These are phyloP conservation scores for Drosophila prosaltans DNA, from an alignment of 1,140 invertebrate genomes.

Conservation along the genomic window DNA sequence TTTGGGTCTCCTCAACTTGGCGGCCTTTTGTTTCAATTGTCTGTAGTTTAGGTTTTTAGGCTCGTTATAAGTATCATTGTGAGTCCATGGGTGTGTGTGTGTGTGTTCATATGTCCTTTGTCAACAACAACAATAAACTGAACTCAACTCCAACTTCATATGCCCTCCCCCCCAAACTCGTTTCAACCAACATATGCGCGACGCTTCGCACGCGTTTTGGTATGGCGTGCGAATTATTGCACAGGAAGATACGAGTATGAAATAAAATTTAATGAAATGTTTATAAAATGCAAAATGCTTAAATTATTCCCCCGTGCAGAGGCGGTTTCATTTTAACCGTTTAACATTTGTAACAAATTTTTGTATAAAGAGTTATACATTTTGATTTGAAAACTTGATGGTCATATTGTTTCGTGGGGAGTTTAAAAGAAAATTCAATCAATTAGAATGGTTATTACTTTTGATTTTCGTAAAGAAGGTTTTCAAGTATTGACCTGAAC, in stretches of 20 bases:
- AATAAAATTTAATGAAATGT: constrained; percentile 82
- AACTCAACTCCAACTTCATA: constrained; percentile 3
- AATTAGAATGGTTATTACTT: no score
- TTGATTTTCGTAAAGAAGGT: no score
- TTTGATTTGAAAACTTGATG: not conserved
- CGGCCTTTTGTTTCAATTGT: constrained; percentile 77
- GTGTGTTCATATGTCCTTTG: constrained; percentile 45
- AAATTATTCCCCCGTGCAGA: constrained; percentile 4
- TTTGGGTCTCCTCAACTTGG: constrained; percentile 48
- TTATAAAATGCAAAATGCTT: constrained; percentile 69
- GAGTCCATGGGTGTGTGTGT: constrained; percentile 35
- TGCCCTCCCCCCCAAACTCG: not conserved
- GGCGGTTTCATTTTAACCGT: not conserved
- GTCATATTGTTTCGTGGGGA: not conserved
- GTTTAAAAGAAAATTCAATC: no score
- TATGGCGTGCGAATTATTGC: constrained; percentile 82
- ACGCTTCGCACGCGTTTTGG: constrained; percentile 73
- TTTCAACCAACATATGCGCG: constrained; percentile 59
- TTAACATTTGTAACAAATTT: not conserved
- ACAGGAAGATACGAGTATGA: constrained; percentile 73
- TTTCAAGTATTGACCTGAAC: no score
- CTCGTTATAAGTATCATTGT: constrained; percentile 62
- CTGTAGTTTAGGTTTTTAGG: constrained; percentile 76
- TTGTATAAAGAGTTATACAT: no score
- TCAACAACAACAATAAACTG: constrained; percentile 38